Conservation (phyloP, 2,888 invertebrate species). For the Alloplasta piceator region DNA sequence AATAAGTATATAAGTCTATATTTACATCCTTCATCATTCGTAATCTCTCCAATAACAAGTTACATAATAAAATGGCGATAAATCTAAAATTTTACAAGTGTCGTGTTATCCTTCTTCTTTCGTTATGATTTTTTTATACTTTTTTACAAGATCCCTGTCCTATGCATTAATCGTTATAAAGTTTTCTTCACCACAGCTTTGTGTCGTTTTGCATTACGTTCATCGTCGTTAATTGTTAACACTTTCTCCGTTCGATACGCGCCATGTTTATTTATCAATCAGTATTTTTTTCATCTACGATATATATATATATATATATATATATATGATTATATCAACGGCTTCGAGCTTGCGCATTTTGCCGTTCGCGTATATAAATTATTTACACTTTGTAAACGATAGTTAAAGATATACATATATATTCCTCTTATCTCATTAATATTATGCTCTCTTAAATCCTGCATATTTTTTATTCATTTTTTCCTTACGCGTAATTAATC, state of each 20-base stretch:
- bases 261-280: slow-evolving; percentile 42
- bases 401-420: slow-evolving; percentile 70
- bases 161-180: slow-evolving; percentile 59
- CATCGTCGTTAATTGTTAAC: slow-evolving; percentile 13
- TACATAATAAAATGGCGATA: slow-evolving; percentile 81
- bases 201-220: slow-evolving; percentile 41
- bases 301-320: slow-evolving; percentile 55
- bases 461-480: slow-evolving; percentile 64
- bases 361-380: slow-evolving; percentile 76
- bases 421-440: slow-evolving; percentile 69
- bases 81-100: slow-evolving; percentile 81
- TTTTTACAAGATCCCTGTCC: slow-evolving; percentile 70
- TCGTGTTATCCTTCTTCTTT: slow-evolving; percentile 68
- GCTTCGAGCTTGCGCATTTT: slow-evolving; percentile 61
- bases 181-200: slow-evolving; percentile 45
- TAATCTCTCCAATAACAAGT: slow-evolving; percentile 80
- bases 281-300: slow-evolving; percentile 58
- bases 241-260: slow-evolving; percentile 57
- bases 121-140: slow-evolving; percentile 49
- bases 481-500: slow-evolving; percentile 72
- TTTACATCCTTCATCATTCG: slow-evolving; percentile 81
- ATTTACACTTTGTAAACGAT: slow-evolving; percentile 77
- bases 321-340: slow-evolving; percentile 58
- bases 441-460: slow-evolving; percentile 71
- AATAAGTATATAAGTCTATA: slow-evolving; percentile 83